A percentile compares a stretch with the other conserved stretches of the same genome.
Conservation (phyloP, 2,113 vertebrate species). For the Glaucidium brasilianum region DNA sequence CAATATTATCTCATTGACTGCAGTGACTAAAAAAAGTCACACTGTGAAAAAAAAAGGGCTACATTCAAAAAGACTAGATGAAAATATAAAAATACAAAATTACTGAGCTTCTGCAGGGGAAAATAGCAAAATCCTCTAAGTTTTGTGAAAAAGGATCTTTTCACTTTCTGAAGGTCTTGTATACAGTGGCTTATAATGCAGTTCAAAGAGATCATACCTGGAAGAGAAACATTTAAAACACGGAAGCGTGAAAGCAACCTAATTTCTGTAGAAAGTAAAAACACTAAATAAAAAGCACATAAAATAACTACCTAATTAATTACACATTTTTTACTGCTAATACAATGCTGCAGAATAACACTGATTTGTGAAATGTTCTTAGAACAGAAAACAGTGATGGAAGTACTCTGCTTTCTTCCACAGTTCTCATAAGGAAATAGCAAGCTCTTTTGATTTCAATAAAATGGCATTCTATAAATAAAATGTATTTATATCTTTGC, state of each 20-base stretch:
- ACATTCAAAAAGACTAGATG: background rate
- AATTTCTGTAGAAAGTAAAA: background rate
- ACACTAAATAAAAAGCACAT: background rate
- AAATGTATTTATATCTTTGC: constrained; percentile 58
- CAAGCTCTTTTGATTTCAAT: constrained; percentile 32
- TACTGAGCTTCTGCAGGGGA: background rate
- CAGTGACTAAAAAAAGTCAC: background rate
- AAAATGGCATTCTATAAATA: constrained; percentile 56
- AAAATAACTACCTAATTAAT: background rate
- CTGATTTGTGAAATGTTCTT: constrained; percentile 2
- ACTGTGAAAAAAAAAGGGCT: background rate
- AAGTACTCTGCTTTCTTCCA: background rate
- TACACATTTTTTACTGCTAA: background rate
- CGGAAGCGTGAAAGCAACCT: background rate
- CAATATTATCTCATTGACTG: background rate
- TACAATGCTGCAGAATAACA: constrained; percentile 13
- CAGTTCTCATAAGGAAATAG: constrained; percentile 2
- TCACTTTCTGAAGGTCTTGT: background rate
- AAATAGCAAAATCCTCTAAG: background rate
- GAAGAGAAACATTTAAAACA: background rate
- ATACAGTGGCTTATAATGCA: background rate
- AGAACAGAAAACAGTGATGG: background rate
- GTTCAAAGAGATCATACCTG: background rate
- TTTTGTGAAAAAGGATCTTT: background rate
- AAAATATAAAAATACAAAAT: background rate